A percentile compares a stretch with the other conserved stretches of the same genome.
phyloP scores from a whole-genome alignment of 2,888 invertebrate genomes.

The Agrilus cyanescens region DNA sequence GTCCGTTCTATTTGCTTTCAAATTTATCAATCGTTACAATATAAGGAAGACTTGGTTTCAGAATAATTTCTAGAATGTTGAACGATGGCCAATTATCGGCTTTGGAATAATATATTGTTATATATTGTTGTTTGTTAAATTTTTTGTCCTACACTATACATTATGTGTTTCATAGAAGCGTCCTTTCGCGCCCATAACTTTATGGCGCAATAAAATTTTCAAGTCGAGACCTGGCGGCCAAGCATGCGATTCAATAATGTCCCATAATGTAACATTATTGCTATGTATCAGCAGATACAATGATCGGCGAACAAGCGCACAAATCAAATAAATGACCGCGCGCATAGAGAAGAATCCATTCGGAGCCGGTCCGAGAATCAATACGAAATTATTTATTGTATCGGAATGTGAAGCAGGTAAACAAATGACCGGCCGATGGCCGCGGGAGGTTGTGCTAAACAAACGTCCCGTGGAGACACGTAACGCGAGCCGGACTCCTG shows the following conservation, averaged over 20 bases:
- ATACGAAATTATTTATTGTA: constrained; percentile 32
- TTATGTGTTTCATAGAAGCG: constrained; percentile 4
- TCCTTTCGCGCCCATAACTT: constrained; percentile 10
- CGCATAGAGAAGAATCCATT: constrained; percentile 21
- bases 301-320: constrained; percentile 27
- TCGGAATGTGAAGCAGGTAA: constrained; percentile 31
- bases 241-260: constrained; percentile 26
- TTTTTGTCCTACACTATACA: too few relatives aligned
- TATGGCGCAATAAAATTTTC: constrained; percentile 15
- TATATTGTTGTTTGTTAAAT: too few relatives aligned
- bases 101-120: too few relatives aligned
- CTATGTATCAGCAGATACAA: constrained; percentile 26
- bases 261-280: constrained; percentile 29
- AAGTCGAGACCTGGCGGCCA: too few relatives aligned
- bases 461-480: constrained; percentile 25
- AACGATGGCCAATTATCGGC: too few relatives aligned
- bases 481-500: constrained; percentile 16
- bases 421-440: constrained; percentile 29
- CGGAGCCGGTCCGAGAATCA: constrained; percentile 25
- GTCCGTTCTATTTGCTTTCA: too few relatives aligned
- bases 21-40: too few relatives aligned
- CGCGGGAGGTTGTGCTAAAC: constrained; percentile 29
- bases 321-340: constrained; percentile 30
- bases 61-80: too few relatives aligned
- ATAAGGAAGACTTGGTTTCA: too few relatives aligned